Base-by-base conservation (phyloP, 2,113 vertebrate species). In the Colistium nudipinnis region DNA sequence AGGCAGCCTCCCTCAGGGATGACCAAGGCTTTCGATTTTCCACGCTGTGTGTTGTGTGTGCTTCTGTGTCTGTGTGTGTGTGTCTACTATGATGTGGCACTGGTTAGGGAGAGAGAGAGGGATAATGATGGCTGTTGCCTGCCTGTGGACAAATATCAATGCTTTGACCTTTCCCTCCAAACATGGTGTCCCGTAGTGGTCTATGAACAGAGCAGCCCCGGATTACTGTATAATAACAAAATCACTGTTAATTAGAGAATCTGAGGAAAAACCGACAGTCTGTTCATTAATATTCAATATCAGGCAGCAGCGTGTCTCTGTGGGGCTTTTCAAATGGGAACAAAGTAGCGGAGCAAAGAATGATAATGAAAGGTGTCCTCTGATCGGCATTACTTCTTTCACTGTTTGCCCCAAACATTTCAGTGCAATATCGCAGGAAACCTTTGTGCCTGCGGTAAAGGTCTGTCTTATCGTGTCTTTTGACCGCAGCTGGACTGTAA, bases 21-120 rank as follows among this genome's bases (percentile, higher is more conserved):
- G 52, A 75, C 66, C 76, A 48, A n/a, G 4, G n/a, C 19, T 53
- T 85, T 76, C 85, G 78, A 77, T 83, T 85, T 82, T 66, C 39
- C 62, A 28, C 0, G 0, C 17, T 7, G 9, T 7, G 16, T 36
- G 24, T 65, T 70, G 59, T 39, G n/a, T 14, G 19, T 8, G 52
- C 25, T 51, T 63, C 35, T 61, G 47, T 43, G 25, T 47, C 27
- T 78, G 28, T 54, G 70, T 30, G 7, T 1, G 22, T 20, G 39
- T n/a, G 41, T 47, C 20, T 13, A 11, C 24, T 3, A 11, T 10
- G 17, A 7, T 49, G 12, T 48, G 1, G 12, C 8, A 3, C 20
- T 13, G 3, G 28, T 74, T 69, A 55, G 17, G 52, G 62, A 17
- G 33, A 61, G 48, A 10, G 28, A 65, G 8, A 25, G 13, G 27